Evolutionary conservation across 1,140 invertebrate genomes (phyloP), one percentile per base, ranked within the genome.

Genomic region (Heliconius melpomene): DNA sequence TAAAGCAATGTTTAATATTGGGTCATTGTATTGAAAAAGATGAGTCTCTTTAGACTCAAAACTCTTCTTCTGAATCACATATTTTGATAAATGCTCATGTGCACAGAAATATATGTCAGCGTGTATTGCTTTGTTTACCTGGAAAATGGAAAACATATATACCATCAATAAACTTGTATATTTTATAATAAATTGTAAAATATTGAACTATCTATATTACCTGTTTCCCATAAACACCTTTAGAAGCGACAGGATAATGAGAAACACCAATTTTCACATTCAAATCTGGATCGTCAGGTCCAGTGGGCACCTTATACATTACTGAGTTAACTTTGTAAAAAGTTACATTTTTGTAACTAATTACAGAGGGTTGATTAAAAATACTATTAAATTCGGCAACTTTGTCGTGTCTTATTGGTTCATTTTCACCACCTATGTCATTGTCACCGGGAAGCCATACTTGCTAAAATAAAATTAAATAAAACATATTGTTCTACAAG

Each of bases 381-480:
- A 97, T 95, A 85, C 96, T 95, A 83, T 97, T 96, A 93, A 98
- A 99, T 90, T 97, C 96, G 40, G 96, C 94, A 29, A 98, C 91
- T 94, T 98, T 98, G 70, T 96, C 94, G 46, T 94, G 86, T 60
- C 96, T 97, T 57, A 98, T 96, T 79, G 95, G 94, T 91, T 98
- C 97, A 87, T 96, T 96, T 94, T 99, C 98, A 36, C 98, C 98
- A 32, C 98, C 98, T 84, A 99, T 98, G 90, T 99, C 98, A 95
- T 99, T 99, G 90, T 99, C 98, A 26, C 98, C 98, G 54, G 98
- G 98, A 80, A 99, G 92, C 95, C 97, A 98, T 78, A 99, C 95
- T 93, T 96, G 96, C 98, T 98, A 89, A 71, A 95, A 95, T 46
- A 82, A 86, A 72, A 57, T 54, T 5, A 18, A 54, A 54, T n/a